phyloP scores from a whole-genome alignment of 2,113 vertebrate species.

The Nasalis larvatus region DNA sequence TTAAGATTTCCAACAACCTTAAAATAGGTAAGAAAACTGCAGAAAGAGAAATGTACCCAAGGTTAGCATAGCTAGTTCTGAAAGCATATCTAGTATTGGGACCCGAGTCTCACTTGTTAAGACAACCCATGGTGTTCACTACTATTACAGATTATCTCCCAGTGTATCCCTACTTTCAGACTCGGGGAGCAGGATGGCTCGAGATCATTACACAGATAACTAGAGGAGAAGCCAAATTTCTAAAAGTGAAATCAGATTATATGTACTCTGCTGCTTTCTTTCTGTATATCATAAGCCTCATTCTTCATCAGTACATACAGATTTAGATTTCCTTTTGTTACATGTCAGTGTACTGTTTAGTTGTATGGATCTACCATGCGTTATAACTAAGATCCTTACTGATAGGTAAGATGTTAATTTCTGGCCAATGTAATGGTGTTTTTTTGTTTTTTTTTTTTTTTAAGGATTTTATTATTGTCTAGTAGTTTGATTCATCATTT shows the following conservation, averaged over 20 bases:
- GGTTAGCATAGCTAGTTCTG: neutral
- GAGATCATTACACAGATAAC: neutral
- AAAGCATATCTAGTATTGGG: neutral
- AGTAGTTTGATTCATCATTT: neutral
- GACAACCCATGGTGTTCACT: neutral
- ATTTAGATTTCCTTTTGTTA: neutral
- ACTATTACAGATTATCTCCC: neutral
- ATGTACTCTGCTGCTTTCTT: neutral
- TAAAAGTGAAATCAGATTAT: neutral
- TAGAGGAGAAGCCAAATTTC: neutral
- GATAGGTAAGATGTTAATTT: neutral
- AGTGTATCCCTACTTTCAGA: neutral
- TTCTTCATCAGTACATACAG: neutral
- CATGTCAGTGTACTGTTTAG: neutral
- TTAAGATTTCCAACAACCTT: neutral
- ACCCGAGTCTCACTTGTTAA: neutral
- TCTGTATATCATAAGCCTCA: neutral
- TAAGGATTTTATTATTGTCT: neutral
- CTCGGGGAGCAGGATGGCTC: neutral
- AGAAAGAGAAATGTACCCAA: neutral
- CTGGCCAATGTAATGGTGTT: neutral
- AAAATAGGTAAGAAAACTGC: neutral
- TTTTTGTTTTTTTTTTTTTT: neutral
- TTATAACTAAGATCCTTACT: neutral
- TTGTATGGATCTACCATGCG: neutral